phyloP scores from a whole-genome alignment of 2,888 invertebrate genomes.

The Protonemura montana region DNA sequence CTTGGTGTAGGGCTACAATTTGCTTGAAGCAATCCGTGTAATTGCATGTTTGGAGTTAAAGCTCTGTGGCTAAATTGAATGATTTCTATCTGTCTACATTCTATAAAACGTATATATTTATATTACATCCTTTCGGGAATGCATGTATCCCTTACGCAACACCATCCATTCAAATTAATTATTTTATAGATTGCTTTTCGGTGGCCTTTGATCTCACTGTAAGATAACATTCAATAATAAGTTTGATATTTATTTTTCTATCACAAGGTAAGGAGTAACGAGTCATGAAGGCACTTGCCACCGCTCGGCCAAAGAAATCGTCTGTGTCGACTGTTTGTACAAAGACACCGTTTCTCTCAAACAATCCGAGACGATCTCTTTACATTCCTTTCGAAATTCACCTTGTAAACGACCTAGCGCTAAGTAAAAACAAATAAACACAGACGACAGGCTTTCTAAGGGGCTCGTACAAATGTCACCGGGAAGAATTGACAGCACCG shows the following conservation, averaged over 20 bases:
- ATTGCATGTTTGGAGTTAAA: no score
- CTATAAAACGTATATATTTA: no score
- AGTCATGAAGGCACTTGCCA: not conserved
- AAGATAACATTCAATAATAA: not conserved
- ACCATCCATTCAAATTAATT: no score
- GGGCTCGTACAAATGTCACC: no score
- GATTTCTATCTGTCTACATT: no score
- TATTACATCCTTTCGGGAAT: no score
- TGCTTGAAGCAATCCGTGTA: no score
- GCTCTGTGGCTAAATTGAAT: no score
- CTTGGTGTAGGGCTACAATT: no score
- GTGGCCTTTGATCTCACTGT: not conserved
- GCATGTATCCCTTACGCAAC: no score
- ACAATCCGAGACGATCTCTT: not conserved
- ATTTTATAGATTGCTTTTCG: not conserved
- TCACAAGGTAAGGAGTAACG: not conserved
- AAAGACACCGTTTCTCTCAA: not conserved
- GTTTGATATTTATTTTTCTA: not conserved
- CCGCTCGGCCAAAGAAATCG: not conserved
- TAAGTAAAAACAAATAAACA: not conserved
- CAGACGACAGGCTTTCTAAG: not conserved
- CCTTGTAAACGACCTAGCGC: not conserved
- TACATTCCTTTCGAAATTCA: not conserved
- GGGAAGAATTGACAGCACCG: no score
- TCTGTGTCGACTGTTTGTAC: not conserved